phyloP scores from a whole-genome alignment of 2,888 invertebrate genomes.

The Cyaniris semiargus region DNA sequence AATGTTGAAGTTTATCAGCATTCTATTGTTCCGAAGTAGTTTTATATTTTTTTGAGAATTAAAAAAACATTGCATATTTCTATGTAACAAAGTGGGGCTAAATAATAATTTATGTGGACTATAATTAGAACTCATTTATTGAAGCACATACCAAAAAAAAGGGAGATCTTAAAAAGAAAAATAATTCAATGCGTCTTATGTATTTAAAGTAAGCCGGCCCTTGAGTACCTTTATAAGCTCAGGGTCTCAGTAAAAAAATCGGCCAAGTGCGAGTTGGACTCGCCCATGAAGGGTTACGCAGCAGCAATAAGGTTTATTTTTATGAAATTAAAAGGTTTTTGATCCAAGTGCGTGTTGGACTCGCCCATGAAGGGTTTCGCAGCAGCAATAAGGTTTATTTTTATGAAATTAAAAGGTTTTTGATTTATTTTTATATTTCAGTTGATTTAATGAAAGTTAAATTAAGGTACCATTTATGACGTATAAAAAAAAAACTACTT shows the following conservation, averaged over 20 bases:
- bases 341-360: too few relatives aligned
- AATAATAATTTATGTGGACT: neutral
- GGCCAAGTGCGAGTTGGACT: too few relatives aligned
- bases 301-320: too few relatives aligned
- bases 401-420: too few relatives aligned
- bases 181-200: slow-evolving; percentile 4
- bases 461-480: too few relatives aligned
- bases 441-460: too few relatives aligned
- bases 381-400: too few relatives aligned
- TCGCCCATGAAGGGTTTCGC: too few relatives aligned
- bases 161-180: neutral
- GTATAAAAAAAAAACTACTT: too few relatives aligned
- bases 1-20: neutral
- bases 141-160: neutral
- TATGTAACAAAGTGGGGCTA: neutral
- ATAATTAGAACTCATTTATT: neutral
- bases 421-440: too few relatives aligned
- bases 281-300: too few relatives aligned
- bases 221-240: slow-evolving; percentile 4
- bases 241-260: slow-evolving; percentile 6
- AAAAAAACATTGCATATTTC: neutral
- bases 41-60: neutral
- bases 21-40: neutral
- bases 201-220: neutral
- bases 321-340: too few relatives aligned